These are phyloP conservation scores for Telmatherina bonti DNA, from an alignment of 2,797 vertebrate genomes.

Conservation along the genomic window DNA sequence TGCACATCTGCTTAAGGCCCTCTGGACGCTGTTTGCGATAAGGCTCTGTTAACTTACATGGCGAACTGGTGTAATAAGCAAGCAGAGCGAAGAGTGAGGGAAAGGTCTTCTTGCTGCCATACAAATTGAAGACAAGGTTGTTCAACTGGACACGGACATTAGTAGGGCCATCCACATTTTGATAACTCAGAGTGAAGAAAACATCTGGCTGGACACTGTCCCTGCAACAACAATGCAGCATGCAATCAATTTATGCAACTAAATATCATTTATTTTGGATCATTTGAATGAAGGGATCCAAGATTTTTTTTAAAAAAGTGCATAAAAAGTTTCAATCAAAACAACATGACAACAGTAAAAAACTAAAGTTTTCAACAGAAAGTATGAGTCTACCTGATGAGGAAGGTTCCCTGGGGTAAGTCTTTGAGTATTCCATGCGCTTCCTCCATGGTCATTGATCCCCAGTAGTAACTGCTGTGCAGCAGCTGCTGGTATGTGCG, in stretches of 20 bases:
- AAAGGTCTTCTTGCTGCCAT: conserved; percentile 91
- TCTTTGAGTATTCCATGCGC: conserved; percentile 86
- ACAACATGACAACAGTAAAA: background rate
- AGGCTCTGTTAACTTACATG: conserved; percentile 87
- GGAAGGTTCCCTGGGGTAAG: conserved; percentile 88
- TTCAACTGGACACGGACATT: conserved; percentile 91
- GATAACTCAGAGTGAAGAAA: conserved; percentile 96
- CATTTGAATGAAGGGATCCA: background rate
- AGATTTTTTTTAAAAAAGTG: background rate
- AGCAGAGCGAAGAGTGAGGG: conserved; percentile 90
- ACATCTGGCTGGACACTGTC: conserved; percentile 93
- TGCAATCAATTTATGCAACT: conserved; percentile 3
- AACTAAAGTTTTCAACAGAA: background rate
- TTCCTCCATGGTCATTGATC: conserved; percentile 88
- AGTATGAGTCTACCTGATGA: conserved; percentile 82
- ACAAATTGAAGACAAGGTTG: conserved; percentile 86
- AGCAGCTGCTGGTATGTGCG: conserved; percentile 86
- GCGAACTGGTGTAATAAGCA: conserved; percentile 88
- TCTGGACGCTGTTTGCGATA: conserved; percentile 87
- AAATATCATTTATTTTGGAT: background rate
- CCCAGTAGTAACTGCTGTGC: conserved; percentile 95
- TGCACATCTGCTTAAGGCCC: conserved; percentile 89
- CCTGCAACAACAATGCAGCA: conserved; percentile 57
- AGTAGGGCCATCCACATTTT: conserved; percentile 86
- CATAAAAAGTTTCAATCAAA: background rate